Base-by-base conservation (phyloP, 1,140 invertebrate species). In the Caerostris extrusa region DNA sequence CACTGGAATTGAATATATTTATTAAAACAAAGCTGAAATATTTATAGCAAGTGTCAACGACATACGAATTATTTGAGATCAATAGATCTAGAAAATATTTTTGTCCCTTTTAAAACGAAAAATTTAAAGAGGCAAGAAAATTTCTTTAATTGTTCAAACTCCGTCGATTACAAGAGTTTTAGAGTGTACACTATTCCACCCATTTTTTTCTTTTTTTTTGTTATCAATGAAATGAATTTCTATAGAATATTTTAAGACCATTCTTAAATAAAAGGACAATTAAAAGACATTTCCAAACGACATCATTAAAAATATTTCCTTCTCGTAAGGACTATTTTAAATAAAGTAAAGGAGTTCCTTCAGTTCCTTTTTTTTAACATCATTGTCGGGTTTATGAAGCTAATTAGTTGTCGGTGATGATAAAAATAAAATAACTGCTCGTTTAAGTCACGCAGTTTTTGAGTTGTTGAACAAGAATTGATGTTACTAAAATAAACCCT, bases 371-470 rank as follows among this genome's bases (percentile, higher is more conserved):
- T n/a, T 83, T 83, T 19, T 34, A 58, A 83, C 71, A 77, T 77
- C 10, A 58, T 57, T 83, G 55, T 83, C 57, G 19, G 14, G 14
- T 56, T 83, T 56, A 83, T 83, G 82, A 83, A 57, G 82, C 82
- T 83, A 83, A 83, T 83, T 83, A 14, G 14, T 77, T 34, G 50
- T 10, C 19, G 71, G 19, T 53, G 82, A 56, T 34, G 57, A 50
- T 77, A 77, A 77, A 77, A 77, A 77, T 77, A 77, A 77, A 77
- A 77, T 53, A 77, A 77, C 34, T 77, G 71, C 71, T 77, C 71
- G 50, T 77, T 77, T 77, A 12, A 77, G 71, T 77, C 71, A 77
- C 71, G 71, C 71, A 77, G 12, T 12, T 53, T n/a, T 8, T 7
- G 69, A 12, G 10, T 77, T 19, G 71, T 53, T 77, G 50, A 12